Evolutionary conservation across 2,797 vertebrate species (phyloP), one percentile per base, ranked within the genome.

Genomic region (Avahi laniger): DNA sequence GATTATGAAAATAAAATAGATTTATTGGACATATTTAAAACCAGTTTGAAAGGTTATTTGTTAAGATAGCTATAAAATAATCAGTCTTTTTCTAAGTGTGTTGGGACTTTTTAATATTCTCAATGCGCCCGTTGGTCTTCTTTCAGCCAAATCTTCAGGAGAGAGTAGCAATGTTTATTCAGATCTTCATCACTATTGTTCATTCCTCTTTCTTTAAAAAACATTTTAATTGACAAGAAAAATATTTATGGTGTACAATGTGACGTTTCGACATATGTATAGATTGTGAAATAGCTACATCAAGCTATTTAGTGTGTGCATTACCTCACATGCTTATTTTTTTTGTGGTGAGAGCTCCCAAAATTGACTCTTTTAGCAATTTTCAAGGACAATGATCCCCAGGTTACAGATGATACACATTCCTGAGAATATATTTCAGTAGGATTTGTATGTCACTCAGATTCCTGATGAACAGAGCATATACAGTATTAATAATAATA

Each of bases 41-140:
- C 24, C 7, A 72, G 28, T 50, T 83, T 91, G 79, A 26, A 91
- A 83, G n/a, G 30, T 72, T 63, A 41, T 81, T 81, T 92, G 17
- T 54, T 33, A 80, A 52, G 4, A 33, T 28, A 63, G 12, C 7
- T 57, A 30, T 41, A 33, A 81, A 50, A 69, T 4, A 54, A 43
- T 84, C 7, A 54, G 10, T 50, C 24, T 75, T 48, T 72, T 7
- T 61, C 33, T 91, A 86, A 63, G 13, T 33, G 17, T 35, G 46
- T 30, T 52, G 13, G 26, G 28, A 41, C 26, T 48, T 89, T 43
- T 46, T 18, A 57, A 63, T 67, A 70, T 61, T 35, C 46, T 59
- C 3, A 38, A 1, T 52, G 4, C 4, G 12, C 14, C 15, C 17
- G 35, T 50, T 78, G 6, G 1, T 43, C 20, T 1, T 8, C 38